Conservation (phyloP, 2,888 invertebrate genomes). For the Polydrusus tereticollis region DNA sequence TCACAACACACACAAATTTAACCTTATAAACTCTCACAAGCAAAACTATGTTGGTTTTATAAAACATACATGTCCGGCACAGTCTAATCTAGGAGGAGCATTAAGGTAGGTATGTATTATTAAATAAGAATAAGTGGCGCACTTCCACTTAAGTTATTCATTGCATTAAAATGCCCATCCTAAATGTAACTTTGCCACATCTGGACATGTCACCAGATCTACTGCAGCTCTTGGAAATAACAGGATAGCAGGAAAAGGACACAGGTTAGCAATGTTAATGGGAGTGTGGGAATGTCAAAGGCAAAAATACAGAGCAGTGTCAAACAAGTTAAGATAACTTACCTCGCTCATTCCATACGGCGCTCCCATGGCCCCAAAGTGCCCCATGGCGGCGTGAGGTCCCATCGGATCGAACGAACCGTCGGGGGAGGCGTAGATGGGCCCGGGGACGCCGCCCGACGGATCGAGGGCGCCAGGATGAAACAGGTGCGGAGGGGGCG, state of each 20-base stretch:
- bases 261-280: background rate
- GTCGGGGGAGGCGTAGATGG: slow-evolving; percentile 41
- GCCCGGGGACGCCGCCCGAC: slow-evolving; percentile 22
- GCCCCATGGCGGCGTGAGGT: slow-evolving; percentile 34
- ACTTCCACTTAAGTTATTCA: no score
- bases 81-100: no score
- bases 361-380: slow-evolving; percentile 28
- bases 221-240: no score
- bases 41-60: no score
- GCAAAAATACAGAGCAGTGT: background rate
- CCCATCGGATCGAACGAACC: slow-evolving; percentile 44
- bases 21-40: no score
- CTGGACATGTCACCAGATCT: no score
- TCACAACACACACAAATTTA: no score
- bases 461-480: slow-evolving; percentile 44
- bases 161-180: no score
- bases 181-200: background rate
- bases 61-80: no score
- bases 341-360: slow-evolving; percentile 39
- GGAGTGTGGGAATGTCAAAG: background rate
- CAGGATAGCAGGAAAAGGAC: slow-evolving; percentile 24
- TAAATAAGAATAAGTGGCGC: no score
- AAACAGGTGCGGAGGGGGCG: slow-evolving; percentile 31
- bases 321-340: background rate
- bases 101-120: no score